Percentiles rank a stretch among this genome's conserved stretches.
phyloP scores from a whole-genome alignment of 2,888 invertebrate genomes.

The Dyspetes luteomarginatus region DNA sequence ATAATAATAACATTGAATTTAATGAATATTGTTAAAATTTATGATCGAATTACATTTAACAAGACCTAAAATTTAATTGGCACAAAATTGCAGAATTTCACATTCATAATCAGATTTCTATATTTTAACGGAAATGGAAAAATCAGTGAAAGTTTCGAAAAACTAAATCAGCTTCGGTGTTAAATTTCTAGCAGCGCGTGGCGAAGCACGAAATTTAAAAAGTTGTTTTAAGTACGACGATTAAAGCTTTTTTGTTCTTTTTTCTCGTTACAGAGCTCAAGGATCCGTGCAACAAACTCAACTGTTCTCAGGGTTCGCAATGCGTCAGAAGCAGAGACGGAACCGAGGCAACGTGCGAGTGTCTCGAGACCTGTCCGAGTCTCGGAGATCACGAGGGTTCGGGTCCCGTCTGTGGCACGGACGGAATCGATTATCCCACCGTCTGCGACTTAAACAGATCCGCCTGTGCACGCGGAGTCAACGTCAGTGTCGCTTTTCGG shows the following conservation, averaged over 20 bases:
- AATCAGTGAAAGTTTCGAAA: neutral
- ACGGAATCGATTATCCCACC: constrained; percentile 93
- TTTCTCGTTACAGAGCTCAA: constrained; percentile 80
- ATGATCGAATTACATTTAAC: neutral
- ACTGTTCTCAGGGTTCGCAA: constrained; percentile 86
- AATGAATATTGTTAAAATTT: too few species aligned
- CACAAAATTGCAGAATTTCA: neutral
- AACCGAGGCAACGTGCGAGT: constrained; percentile 90
- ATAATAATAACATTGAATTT: too few species aligned
- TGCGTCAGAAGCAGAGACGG: constrained; percentile 88
- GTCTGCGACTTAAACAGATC: constrained; percentile 93
- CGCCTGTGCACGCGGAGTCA: constrained; percentile 90
- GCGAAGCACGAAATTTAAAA: constrained; percentile 31
- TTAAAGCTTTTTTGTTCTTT: constrained; percentile 22
- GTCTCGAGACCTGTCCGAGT: constrained; percentile 91
- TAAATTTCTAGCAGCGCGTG: neutral
- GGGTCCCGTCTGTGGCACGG: constrained; percentile 92
- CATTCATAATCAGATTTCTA: neutral
- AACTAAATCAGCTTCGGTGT: neutral
- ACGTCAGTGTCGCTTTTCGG: constrained; percentile 91
- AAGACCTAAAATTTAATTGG: neutral
- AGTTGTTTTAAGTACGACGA: constrained; percentile 10
- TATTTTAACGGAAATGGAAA: neutral
- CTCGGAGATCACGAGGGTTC: constrained; percentile 93
- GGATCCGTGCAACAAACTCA: constrained; percentile 86